Evolutionary conservation across 2,888 invertebrate genomes (phyloP), one percentile per base, ranked within the genome.

Genomic region (Exephanes ischioxanthus): DNA sequence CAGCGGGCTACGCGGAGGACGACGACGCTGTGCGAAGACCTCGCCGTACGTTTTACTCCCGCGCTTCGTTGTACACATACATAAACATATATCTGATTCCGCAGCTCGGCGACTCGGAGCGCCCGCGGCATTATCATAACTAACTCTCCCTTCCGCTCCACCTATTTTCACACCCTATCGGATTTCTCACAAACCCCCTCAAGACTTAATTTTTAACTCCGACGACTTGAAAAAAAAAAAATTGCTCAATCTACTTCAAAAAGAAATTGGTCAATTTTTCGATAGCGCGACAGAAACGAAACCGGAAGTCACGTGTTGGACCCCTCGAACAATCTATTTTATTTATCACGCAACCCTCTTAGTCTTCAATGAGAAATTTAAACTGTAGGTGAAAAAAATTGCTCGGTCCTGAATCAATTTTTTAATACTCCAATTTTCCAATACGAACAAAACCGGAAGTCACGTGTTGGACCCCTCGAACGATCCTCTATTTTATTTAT

Each of bases 61-160:
- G 53, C 71, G 53, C 55, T 48, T 19, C 16, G 30, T 37, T 66
- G 55, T 80, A 72, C 45, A 78, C 19, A 16, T 33, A 58, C n/a
- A 45, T 68, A 37, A 37, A 53, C 51, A 26, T 73, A 61, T 61
- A 61, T 37, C 51, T 41, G 67, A 19, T 67, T 33, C 14, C 22
- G 48, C 19, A 48, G 22, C 45, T 2, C 14, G 26, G 16, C 14
- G 68, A 68, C 26, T n/a, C 51, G 16, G 19, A 53, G 66, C 2
- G 66, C 63, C 37, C 53, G 71, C 82, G 76, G 48, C 53, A 82
- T 72, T 66, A 55, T 72, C 71, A 45, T 77, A 71, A 77, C 51
- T 71, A 71, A 53, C 77, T 82, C 55, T 66, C 58, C 48, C 51
- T n/a, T 22, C 58, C 71, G 66, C 22, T 67, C 67, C 16, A 58